These are phyloP conservation scores for Sturmia bella DNA, from an alignment of 2,888 invertebrate species.

Conservation along the genomic window DNA sequence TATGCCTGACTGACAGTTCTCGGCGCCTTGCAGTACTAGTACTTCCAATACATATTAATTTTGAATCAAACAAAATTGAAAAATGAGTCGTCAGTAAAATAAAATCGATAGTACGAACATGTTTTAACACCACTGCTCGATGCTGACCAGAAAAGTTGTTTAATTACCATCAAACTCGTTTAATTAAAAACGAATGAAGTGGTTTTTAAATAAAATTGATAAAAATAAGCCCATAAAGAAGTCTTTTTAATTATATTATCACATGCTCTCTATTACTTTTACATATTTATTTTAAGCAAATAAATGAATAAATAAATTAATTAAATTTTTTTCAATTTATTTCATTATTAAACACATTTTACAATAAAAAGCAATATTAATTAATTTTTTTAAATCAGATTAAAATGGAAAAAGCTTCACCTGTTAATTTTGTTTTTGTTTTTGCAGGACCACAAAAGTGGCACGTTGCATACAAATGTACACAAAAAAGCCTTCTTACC, in stretches of 20 bases:
- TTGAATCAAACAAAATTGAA: too few species aligned
- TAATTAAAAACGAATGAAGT: constrained; percentile 79
- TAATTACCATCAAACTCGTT: constrained; percentile 77
- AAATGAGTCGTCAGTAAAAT: too few species aligned
- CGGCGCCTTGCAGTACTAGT: too few species aligned
- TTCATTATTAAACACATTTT: constrained; percentile 26
- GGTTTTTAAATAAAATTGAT: constrained; percentile 78
- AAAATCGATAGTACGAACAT: too few species aligned
- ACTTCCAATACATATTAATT: too few species aligned
- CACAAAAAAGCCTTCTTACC: constrained; percentile 24
- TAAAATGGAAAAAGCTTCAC: constrained; percentile 35
- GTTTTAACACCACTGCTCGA: constrained; percentile 17
- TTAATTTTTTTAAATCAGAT: constrained; percentile 32
- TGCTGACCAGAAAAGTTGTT: constrained; percentile 20
- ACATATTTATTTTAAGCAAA: too few species aligned
- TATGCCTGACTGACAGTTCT: too few species aligned
- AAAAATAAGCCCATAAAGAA: constrained; percentile 29
- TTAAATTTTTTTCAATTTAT: background rate
- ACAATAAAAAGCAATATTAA: constrained; percentile 24
- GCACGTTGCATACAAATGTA: background rate
- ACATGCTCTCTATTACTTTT: too few species aligned
- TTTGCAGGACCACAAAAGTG: background rate
- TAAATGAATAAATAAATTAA: too few species aligned
- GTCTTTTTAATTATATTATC: constrained; percentile 18
- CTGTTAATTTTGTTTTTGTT: constrained; percentile 31